Conservation (phyloP, 2,113 vertebrate genomes). For the Microcebus ravelobensis region DNA sequence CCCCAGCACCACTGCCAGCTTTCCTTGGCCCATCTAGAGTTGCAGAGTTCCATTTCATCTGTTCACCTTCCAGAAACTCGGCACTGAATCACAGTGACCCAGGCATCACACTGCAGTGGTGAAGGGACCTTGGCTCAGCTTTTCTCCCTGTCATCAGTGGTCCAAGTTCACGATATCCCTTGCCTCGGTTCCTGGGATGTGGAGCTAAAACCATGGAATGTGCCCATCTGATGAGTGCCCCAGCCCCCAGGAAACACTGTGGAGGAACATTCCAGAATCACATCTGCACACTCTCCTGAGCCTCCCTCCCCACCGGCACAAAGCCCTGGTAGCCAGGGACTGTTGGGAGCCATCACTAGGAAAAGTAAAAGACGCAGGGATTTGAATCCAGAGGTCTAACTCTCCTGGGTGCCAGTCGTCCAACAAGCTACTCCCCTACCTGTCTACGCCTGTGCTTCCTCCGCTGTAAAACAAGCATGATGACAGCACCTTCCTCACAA, state of each 20-base stretch:
- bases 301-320: neutral
- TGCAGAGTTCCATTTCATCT: neutral
- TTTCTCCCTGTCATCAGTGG: neutral
- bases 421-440: neutral
- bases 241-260: neutral
- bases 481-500: neutral
- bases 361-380: neutral
- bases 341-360: accelerated
- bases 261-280: neutral
- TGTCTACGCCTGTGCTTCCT: neutral
- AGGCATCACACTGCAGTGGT: neutral
- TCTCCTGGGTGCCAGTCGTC: neutral
- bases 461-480: neutral
- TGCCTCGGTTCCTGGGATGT: neutral
- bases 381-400: neutral
- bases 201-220: neutral
- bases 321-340: neutral
- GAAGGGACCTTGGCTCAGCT: neutral
- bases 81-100: neutral
- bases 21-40: neutral
- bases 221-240: accelerated
- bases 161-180: neutral
- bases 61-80: neutral
- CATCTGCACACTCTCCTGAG: too few species aligned
- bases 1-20: neutral